A percentile compares a stretch with the other conserved stretches of the same genome.
Conservation (phyloP, 2,888 invertebrate species). For the Orthonevra nobilis region DNA sequence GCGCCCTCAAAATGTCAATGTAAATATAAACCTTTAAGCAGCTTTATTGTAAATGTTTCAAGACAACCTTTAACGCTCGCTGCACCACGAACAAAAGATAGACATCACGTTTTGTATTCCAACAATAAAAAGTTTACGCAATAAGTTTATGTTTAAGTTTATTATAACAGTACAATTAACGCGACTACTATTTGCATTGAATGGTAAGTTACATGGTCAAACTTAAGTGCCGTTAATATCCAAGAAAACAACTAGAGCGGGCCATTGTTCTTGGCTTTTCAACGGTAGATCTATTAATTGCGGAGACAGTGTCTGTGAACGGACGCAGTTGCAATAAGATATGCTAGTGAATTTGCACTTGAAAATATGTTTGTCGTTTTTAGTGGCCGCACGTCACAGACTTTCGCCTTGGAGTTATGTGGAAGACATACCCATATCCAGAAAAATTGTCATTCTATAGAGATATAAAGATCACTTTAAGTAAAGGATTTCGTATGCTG, state of each 20-base stretch:
- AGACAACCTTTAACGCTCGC: constrained; percentile 16
- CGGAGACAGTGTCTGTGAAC: neutral
- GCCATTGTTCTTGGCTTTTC: constrained; percentile 4
- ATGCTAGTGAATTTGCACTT: neutral
- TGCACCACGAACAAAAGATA: neutral
- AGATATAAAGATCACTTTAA: too few relatives aligned
- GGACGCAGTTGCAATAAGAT: neutral
- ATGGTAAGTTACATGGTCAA: constrained; percentile 17
- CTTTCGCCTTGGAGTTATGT: too few relatives aligned
- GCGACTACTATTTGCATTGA: constrained; percentile 2
- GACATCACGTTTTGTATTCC: neutral
- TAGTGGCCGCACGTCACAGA: too few relatives aligned
- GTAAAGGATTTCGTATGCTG: too few relatives aligned
- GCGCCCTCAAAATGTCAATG: too few relatives aligned
- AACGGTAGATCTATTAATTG: too few relatives aligned
- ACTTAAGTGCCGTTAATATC: constrained; percentile 26
- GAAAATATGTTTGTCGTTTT: too few relatives aligned
- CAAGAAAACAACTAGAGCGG: constrained; percentile 30
- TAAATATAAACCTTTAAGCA: too few relatives aligned
- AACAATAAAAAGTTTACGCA: constrained; percentile 3
- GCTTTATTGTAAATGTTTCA: constrained; percentile 1
- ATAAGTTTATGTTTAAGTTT: neutral
- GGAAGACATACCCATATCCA: too few relatives aligned
- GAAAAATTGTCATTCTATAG: too few relatives aligned
- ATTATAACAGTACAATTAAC: constrained; percentile 5